Evolutionary conservation across 2,888 invertebrate species (phyloP), one percentile per base, ranked within the genome.

Genomic region (Liposcelis brunnea): DNA sequence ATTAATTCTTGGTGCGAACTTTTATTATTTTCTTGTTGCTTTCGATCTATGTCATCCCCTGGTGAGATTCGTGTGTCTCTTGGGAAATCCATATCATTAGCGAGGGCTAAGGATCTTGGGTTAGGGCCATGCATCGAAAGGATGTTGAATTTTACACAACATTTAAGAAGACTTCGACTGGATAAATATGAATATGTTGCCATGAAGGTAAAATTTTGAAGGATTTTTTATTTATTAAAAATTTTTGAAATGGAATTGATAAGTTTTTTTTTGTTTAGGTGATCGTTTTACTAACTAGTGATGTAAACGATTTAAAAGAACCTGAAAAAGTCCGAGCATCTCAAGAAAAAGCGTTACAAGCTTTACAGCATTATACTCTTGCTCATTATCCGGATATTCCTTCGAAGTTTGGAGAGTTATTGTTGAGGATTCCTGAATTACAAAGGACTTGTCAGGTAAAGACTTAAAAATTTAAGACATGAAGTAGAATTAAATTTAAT

Each of bases 1-100:
- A 93, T 95, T 59, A 95, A 95, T 66, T 91, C 94, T 50, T 95
- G 95, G 95, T 93, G 94, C 65, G 90, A 91, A 66, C 68, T 91
- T 55, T 65, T 91, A 53, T 72, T 91, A 51, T 81, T 91, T 59
- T 90, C 90, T 43, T 91, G 90, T 66, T 91, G 91, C 62, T 94
- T 89, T 70, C 82, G 91, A 50, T 94, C 93, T 33, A 82, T 93
- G 63, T 74, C 80, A 51, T 83, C 85, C 43, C 90, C 90, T 6
- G 87, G 89, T 8, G 86, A 90, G 62, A 89, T 91, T 54, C 71
- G 83, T 49, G 80, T 83, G 52, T 73, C 72, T 2, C 59, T 72
- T 36, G 73, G 72, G 2, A 75, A 76, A 56, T 72, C 74, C 51
- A 73, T 81, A 46, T 74, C 73, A 31, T 58, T 77, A 48, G 70